phyloP scores from a whole-genome alignment of 2,113 vertebrate genomes.

The Thamnophis sirtalis region DNA sequence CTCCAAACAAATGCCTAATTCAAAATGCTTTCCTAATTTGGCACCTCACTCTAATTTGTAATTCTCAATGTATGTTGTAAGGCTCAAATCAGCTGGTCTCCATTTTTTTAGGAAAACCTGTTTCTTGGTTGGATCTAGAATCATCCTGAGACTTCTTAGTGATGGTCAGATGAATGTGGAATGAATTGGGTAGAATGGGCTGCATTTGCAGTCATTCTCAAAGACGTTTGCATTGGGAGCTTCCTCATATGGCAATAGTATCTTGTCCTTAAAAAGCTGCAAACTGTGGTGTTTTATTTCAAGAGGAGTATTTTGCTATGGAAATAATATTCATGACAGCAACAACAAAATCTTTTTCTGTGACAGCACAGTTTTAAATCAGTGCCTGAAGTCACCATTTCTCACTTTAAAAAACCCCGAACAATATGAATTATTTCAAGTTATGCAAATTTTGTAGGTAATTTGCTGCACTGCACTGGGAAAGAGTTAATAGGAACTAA shows the following conservation, averaged over 20 bases:
- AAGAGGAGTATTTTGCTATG: not conserved
- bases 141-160: not conserved
- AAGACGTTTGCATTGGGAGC: not conserved
- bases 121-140: not conserved
- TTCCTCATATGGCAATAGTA: not conserved
- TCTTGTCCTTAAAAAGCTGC: not conserved
- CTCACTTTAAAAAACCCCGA: not conserved
- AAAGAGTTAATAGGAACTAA: slow-evolving; percentile 9
- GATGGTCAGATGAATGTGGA: not conserved
- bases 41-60: not conserved
- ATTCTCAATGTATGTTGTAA: not conserved
- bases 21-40: not conserved
- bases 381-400: not conserved
- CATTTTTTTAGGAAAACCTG: not conserved
- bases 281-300: not conserved
- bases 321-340: slow-evolving; percentile 5
- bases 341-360: not conserved
- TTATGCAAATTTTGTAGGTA: not conserved
- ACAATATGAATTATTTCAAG: not conserved
- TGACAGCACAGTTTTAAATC: not conserved
- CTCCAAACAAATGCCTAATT: not conserved
- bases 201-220: not conserved
- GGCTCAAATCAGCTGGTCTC: not conserved
- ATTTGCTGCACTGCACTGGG: not conserved
- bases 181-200: not conserved